Percentiles rank a stretch among this genome's conserved stretches.
Conservation (phyloP, 2,888 invertebrate genomes). For the Frankliniella intonsa region DNA sequence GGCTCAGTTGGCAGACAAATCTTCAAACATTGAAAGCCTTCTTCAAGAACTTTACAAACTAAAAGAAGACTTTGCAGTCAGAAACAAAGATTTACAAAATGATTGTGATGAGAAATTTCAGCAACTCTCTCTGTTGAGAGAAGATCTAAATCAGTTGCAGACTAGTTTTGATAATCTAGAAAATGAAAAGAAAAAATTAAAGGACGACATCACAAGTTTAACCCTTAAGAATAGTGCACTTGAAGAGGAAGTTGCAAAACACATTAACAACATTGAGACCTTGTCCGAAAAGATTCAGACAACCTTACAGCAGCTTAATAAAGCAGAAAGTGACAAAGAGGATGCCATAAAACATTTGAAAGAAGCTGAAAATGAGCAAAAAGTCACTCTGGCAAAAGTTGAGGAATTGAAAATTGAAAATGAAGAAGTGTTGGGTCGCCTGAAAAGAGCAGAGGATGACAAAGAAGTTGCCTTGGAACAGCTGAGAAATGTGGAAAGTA, state of each 20-base stretch:
- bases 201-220: neutral
- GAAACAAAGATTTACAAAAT: neutral
- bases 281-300: neutral
- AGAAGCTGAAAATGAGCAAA: neutral
- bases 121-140: neutral
- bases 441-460: neutral
- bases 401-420: neutral
- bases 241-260: neutral
- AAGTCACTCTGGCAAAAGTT: neutral
- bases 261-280: neutral
- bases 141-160: neutral
- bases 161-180: neutral
- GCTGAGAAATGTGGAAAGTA: no score
- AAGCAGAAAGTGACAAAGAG: neutral
- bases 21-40: neutral
- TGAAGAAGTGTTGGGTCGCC: neutral
- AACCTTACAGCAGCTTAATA: neutral
- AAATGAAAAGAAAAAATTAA: neutral
- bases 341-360: neutral
- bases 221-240: neutral
- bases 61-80: neutral
- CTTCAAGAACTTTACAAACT: neutral
- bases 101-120: neutral
- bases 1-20: neutral
- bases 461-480: neutral